phyloP scores from a whole-genome alignment of 2,797 vertebrate genomes.

The Nyctibius grandis region DNA sequence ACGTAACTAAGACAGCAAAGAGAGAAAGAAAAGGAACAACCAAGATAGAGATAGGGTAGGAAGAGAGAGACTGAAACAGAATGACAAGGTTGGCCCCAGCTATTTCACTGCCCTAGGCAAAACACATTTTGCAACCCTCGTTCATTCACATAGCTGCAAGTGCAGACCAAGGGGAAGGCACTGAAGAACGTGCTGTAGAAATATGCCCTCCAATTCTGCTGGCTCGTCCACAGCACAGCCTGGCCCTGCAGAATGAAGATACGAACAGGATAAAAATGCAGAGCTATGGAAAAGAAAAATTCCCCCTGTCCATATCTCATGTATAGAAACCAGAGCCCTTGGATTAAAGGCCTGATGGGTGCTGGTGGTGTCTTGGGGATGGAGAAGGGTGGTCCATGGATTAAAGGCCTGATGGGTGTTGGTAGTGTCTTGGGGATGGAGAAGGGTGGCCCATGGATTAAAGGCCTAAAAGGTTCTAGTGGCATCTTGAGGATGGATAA shows the following conservation, averaged over 20 bases:
- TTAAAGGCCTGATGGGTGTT: background rate
- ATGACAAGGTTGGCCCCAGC: slow-evolving; percentile 24
- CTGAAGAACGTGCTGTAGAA: background rate
- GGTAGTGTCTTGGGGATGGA: background rate
- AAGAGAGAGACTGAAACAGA: background rate
- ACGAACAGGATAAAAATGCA: background rate
- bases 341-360: background rate
- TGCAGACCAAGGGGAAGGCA: background rate
- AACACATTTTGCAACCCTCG: slow-evolving; percentile 25
- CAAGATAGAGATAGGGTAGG: slow-evolving; percentile 51
- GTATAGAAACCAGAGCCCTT: background rate
- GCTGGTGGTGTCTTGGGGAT: background rate
- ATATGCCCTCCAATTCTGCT: background rate
- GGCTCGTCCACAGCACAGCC: background rate
- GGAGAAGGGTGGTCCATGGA: background rate
- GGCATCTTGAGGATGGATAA: background rate
- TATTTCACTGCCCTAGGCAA: slow-evolving; percentile 53
- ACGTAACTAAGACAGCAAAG: slow-evolving; percentile 80
- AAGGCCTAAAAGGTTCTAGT: background rate
- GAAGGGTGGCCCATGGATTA: background rate
- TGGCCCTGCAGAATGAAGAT: background rate
- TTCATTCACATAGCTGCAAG: background rate
- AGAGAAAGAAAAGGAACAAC: slow-evolving; percentile 55
- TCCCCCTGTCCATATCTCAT: accelerated
- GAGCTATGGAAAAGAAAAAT: background rate